Base-by-base conservation (phyloP, 2,113 vertebrate species). In the Hippocampus abdominalis region DNA sequence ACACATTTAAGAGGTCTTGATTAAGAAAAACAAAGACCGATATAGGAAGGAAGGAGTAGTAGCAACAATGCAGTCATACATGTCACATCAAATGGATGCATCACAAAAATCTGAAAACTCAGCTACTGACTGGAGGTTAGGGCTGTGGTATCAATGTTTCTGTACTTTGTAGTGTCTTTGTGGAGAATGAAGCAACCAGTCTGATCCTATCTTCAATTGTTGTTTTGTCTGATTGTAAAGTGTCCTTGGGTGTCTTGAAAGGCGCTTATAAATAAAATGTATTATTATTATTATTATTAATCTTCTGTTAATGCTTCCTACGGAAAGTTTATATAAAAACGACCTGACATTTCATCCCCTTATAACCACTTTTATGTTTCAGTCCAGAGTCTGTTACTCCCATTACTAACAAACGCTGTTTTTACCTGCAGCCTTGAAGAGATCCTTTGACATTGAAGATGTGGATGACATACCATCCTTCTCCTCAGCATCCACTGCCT, bases 401-500 rank as follows among this genome's bases (percentile, higher is more conserved):
- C 62, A 39, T 10, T 67, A 69, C 66, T 21, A 0, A 64, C 3
- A 54, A 23, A 4, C 46, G 0, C 64, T 49, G 3, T 74, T 66
- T 15, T 87, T 66, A 23, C 72, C 44, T 75, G n/a, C 90, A 96
- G 95, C 94, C 0, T 85, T 96, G 74, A 94, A 95, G 86, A 92
- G 93, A 62, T 95, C 94, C 0, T 95, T 95, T 20, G 94, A 95
- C 40, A 89, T 88, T 1, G 94, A 95, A 49, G 94, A 94, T 81
- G 89, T 88, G 49, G 91, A 93, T 0, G 89, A 92, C 18, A 82
- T 74, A 0, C 85, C 84, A 0, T 44, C 88, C 18, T 92, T 92
- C 70, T 84, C 92, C 3, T 72, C 89, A 0, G 70, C 88, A 18
- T 90, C 90, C 15, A 76, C 90, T 0, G 57, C 85, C 36, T 83